Conservation (phyloP, 2,888 invertebrate species). For the Acronicta psi region DNA sequence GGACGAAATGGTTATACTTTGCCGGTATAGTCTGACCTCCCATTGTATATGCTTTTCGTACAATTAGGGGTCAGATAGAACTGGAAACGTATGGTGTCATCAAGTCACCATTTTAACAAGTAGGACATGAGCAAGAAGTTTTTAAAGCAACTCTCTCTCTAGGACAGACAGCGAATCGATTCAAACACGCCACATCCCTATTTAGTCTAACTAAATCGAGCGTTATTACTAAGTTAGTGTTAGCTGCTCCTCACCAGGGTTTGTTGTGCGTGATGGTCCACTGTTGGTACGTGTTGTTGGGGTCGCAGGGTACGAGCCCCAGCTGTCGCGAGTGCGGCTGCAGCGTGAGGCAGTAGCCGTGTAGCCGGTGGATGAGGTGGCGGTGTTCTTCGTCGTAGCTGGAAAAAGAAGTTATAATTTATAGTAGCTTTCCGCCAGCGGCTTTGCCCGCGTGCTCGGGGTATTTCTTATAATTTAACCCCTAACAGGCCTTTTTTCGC, state of each 20-base stretch:
- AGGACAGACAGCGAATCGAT: conserved; percentile 13
- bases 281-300: conserved; percentile 95
- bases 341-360: conserved; percentile 94
- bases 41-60: too few species aligned
- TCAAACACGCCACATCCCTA: conserved; percentile 25
- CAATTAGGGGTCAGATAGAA: too few species aligned
- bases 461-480: too few species aligned
- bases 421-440: too few species aligned
- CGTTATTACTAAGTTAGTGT: conserved; percentile 21
- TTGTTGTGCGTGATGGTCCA: conserved; percentile 91
- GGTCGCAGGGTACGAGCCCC: conserved; percentile 94
- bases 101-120: too few species aligned
- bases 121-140: too few species aligned
- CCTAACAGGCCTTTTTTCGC: too few species aligned
- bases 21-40: too few species aligned
- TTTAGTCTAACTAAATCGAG: conserved; percentile 16
- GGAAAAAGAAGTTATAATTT: conserved; percentile 27
- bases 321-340: conserved; percentile 94
- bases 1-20: too few species aligned
- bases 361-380: conserved; percentile 93
- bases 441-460: too few species aligned
- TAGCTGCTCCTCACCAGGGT: conserved; percentile 72
- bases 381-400: conserved; percentile 93
- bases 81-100: too few species aligned
- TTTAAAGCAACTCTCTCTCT: not conserved